These are phyloP conservation scores for Microtus ochrogaster DNA, from an alignment of 2,113 vertebrate genomes.

Conservation along the genomic window DNA sequence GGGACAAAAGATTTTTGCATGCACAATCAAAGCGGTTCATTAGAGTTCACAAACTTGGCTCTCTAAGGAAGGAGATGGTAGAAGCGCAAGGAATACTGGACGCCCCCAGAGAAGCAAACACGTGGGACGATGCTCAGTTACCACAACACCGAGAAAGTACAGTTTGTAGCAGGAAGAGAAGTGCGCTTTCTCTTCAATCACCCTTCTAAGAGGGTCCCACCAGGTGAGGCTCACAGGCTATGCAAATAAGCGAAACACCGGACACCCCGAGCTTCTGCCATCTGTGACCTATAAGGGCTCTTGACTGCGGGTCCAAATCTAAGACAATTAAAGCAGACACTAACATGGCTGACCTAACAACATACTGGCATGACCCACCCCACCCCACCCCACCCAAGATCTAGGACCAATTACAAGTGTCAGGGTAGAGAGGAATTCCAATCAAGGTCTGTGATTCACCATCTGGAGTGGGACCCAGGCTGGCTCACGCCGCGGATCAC, in stretches of 20 bases:
- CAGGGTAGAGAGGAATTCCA: slow-evolving; percentile 3
- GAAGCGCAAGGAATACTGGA: slow-evolving; percentile 20
- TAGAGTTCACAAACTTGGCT: slow-evolving; percentile 73
- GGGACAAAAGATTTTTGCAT: slow-evolving; percentile 78
- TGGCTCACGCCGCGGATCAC: background rate
- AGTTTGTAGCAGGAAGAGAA: background rate
- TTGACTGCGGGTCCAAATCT: background rate
- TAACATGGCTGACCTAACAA: background rate
- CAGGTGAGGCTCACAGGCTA: background rate
- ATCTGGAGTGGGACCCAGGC: background rate
- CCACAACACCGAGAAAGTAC: background rate
- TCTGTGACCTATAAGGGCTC: background rate
- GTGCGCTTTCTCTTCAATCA: background rate
- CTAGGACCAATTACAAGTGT: background rate
- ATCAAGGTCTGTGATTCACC: background rate
- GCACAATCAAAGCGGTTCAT: slow-evolving; percentile 72
- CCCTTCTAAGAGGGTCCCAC: background rate
- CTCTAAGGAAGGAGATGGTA: slow-evolving; percentile 54
- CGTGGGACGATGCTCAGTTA: background rate
- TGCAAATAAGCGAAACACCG: background rate
- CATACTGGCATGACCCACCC: background rate
- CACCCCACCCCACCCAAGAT: background rate
- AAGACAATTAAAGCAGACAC: background rate
- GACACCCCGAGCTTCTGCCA: background rate
- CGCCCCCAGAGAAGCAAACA: slow-evolving; percentile 42